These are phyloP conservation scores for Melanotaenia pygmaea DNA, from an alignment of 2,797 vertebrate species.

Conservation along the genomic window DNA sequence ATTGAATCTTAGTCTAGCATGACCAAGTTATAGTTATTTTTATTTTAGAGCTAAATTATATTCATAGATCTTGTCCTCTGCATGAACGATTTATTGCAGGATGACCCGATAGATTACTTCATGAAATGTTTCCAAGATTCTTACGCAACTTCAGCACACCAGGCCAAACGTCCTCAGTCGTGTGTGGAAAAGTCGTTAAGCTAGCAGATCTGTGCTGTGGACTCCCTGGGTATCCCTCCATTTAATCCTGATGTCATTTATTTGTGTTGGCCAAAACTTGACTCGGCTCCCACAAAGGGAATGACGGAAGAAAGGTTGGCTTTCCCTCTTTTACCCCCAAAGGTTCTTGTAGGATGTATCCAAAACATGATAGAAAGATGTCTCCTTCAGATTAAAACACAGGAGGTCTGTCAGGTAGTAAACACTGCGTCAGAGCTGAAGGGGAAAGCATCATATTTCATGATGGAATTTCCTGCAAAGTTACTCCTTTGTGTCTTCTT, in stretches of 20 bases:
- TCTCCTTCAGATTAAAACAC: slow-evolving; percentile 42
- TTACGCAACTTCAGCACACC: slow-evolving; percentile 32
- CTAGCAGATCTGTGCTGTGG: slow-evolving; percentile 36
- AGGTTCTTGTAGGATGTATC: slow-evolving; percentile 20
- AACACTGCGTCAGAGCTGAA: slow-evolving; percentile 18
- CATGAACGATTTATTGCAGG: slow-evolving; percentile 41
- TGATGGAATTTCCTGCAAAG: slow-evolving; percentile 13
- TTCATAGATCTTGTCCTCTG: slow-evolving; percentile 6
- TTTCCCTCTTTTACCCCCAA: neutral
- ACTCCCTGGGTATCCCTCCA: slow-evolving; percentile 29
- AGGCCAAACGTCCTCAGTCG: slow-evolving; percentile 21
- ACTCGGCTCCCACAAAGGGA: slow-evolving; percentile 24
- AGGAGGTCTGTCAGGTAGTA: slow-evolving; percentile 35
- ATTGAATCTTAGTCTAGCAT: slow-evolving; percentile 20
- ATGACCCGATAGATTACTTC: slow-evolving; percentile 33
- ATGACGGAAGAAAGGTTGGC: slow-evolving; percentile 12
- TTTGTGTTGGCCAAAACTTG: slow-evolving; percentile 50
- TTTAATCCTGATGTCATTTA: slow-evolving; percentile 59
- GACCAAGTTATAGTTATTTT: slow-evolving; percentile 24
- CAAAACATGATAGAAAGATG: slow-evolving; percentile 6
- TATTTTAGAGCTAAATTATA: slow-evolving; percentile 27
- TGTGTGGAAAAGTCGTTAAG: slow-evolving; percentile 64
- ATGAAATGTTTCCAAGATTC: slow-evolving; percentile 34
- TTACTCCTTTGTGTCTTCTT: slow-evolving; percentile 3
- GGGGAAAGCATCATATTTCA: slow-evolving; percentile 20